Conservation (phyloP, 2,797 vertebrate genomes). For the Chiroxiphia lanceolata region DNA sequence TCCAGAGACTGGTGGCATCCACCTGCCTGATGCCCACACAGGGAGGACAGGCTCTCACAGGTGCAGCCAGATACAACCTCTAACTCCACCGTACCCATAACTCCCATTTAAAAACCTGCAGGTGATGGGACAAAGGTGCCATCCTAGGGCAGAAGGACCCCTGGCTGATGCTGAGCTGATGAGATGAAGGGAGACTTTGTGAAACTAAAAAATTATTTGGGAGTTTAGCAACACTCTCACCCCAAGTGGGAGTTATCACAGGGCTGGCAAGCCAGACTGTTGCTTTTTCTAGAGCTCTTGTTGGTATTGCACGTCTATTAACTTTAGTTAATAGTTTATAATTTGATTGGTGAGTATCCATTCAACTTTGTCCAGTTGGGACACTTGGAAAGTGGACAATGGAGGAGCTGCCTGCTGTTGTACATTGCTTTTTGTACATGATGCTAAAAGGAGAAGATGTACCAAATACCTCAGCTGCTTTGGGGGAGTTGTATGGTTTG, state of each 20-base stretch:
- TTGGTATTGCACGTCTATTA: neutral
- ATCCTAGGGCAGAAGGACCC: neutral
- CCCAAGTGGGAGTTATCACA: accelerated
- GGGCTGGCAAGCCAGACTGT: neutral
- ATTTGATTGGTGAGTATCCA: accelerated
- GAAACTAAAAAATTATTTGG: neutral
- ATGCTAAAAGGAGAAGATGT: neutral
- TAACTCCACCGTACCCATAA: accelerated
- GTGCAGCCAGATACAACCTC: neutral
- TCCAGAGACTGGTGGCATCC: neutral
- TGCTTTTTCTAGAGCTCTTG: neutral
- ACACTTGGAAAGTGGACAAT: accelerated
- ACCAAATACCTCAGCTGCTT: neutral
- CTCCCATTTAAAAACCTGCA: neutral
- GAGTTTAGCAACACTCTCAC: neutral
- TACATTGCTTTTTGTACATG: accelerated
- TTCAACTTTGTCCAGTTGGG: neutral
- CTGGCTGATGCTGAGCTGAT: neutral
- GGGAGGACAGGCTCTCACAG: accelerated
- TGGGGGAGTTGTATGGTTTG: neutral
- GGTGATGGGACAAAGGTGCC: neutral
- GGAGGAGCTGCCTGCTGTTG: neutral
- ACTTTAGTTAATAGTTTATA: neutral
- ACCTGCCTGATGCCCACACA: neutral
- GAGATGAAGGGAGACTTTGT: neutral